phyloP scores from a whole-genome alignment of 1,140 invertebrate genomes.

The Polypedilum vanderplanki region DNA sequence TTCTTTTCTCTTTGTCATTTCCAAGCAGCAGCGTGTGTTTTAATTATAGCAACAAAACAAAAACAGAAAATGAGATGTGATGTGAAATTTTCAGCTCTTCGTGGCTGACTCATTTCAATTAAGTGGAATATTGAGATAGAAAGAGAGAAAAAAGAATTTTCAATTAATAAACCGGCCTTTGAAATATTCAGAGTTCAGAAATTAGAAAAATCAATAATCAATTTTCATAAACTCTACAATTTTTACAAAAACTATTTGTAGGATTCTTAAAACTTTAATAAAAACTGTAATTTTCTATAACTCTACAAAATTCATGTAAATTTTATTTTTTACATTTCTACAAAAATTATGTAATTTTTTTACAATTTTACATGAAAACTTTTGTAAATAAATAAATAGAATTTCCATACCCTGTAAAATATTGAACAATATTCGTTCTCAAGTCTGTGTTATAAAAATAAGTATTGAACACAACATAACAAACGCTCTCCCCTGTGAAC shows the following conservation, averaged over 20 bases:
- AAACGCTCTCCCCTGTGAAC: background rate
- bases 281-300: too few species aligned
- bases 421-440: background rate
- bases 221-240: too few species aligned
- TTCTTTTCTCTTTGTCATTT: background rate
- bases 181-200: background rate
- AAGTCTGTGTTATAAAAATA: background rate
- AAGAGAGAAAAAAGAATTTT: background rate
- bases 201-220: too few species aligned
- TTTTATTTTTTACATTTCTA: too few species aligned
- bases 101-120: background rate
- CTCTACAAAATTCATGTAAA: too few species aligned
- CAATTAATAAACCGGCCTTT: background rate
- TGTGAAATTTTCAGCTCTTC: background rate
- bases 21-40: background rate
- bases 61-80: conserved; percentile 2
- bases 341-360: too few species aligned
- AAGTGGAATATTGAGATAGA: background rate
- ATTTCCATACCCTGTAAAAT: too few species aligned
- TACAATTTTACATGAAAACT: too few species aligned
- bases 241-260: too few species aligned
- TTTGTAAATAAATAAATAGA: too few species aligned
- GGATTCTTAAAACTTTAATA: too few species aligned
- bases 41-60: conserved; percentile 19
- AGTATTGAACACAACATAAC: too few species aligned